Evolutionary conservation across 53 echinoderm and acorn worm species (phyloP).

Genomic region (Mesocentrotus franciscanus): DNA sequence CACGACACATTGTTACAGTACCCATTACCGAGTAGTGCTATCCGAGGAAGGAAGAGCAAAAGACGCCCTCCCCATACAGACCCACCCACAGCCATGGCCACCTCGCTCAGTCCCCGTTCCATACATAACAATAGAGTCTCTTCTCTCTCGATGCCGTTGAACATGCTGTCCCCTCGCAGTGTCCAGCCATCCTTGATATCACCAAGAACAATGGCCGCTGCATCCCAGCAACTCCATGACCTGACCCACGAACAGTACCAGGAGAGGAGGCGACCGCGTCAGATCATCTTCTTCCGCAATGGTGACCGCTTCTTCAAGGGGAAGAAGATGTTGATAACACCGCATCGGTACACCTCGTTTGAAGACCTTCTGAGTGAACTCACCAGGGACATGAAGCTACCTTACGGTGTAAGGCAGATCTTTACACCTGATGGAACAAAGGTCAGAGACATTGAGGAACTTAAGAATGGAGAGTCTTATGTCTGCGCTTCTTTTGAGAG

Average conservation of each 20-base stretch:
- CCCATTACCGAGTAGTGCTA: constrained; percentile 43
- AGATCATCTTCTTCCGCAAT: constrained; percentile 93
- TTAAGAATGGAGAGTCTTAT: constrained; percentile 87
- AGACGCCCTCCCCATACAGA: constrained; percentile 41
- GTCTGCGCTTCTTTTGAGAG: constrained; percentile 98
- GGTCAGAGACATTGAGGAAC: constrained; percentile 84
- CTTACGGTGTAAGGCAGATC: constrained; percentile 92
- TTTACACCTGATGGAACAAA: constrained; percentile 75
- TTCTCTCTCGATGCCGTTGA: constrained; percentile 39
- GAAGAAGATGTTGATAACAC: constrained; percentile 91
- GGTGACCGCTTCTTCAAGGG: constrained; percentile 94
- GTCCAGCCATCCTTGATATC: constrained; percentile 10
- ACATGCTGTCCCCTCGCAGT: constrained; percentile 41
- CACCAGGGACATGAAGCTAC: constrained; percentile 91
- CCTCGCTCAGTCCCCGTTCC: constrained; percentile 43
- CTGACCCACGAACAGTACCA: constrained; percentile 73
- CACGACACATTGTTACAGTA: constrained; percentile 69
- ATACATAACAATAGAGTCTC: neutral
- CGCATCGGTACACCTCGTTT: constrained; percentile 87
- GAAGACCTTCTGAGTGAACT: constrained; percentile 89
- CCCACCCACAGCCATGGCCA: constrained; percentile 55
- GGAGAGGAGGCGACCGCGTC: constrained; percentile 78
- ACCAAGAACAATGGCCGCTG: constrained; percentile 39
- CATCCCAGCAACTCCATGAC: constrained; percentile 75
- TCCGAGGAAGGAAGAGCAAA: neutral